A percentile compares a stretch with the other conserved stretches of the same genome.
These are phyloP conservation scores for Piezodorus guildinii DNA, from an alignment of 1,140 invertebrate genomes.

Conservation along the genomic window DNA sequence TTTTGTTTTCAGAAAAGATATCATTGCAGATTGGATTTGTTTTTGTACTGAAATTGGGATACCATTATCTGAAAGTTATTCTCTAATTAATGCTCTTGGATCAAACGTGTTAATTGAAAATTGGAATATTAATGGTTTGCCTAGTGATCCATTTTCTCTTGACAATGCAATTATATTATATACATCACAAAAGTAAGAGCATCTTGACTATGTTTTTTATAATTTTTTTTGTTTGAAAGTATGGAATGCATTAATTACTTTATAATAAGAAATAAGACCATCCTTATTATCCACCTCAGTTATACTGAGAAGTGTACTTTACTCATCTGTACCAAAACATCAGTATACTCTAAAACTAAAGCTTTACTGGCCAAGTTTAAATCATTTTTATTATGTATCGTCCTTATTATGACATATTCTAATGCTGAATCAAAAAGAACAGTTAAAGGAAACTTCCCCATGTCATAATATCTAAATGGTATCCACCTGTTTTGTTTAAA, in stretches of 20 bases:
- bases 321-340: too few relatives aligned
- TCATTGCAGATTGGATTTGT: constrained; percentile 53
- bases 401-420: too few relatives aligned
- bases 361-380: too few relatives aligned
- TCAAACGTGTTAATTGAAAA: constrained; percentile 73
- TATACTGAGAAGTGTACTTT: too few relatives aligned
- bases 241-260: neutral
- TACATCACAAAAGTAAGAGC: neutral
- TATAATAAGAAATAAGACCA: too few relatives aligned
- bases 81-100: constrained; percentile 61
- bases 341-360: too few relatives aligned
- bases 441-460: too few relatives aligned
- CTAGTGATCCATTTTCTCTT: constrained; percentile 76
- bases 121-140: constrained; percentile 79
- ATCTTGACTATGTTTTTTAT: neutral
- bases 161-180: constrained; percentile 74
- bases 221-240: neutral
- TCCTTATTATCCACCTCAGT: too few relatives aligned
- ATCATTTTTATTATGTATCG: too few relatives aligned
- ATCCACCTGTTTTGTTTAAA: too few relatives aligned
- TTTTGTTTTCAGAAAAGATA: constrained; percentile 7
- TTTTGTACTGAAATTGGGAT: constrained; percentile 55
- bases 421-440: too few relatives aligned
- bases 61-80: constrained; percentile 61
- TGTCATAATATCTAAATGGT: too few relatives aligned